Base-by-base conservation (phyloP, 2,888 invertebrate species). In the Phaonia tiefii region DNA sequence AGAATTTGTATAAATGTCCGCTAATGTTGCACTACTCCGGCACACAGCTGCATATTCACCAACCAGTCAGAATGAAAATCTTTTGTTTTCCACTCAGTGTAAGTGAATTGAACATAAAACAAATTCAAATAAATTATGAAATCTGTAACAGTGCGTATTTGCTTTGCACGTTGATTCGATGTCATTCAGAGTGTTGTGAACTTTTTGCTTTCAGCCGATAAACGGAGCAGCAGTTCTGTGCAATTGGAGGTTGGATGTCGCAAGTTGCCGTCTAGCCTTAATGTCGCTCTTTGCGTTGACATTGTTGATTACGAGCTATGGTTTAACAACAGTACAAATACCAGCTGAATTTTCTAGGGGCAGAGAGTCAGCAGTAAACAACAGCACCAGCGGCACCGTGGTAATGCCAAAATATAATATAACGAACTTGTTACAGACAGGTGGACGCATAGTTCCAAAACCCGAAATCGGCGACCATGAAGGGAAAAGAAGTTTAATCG, bases 291-390 rank as follows among this genome's bases (percentile, higher is more conserved):
- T 75, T 81, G 87, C 86, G 87, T 85, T 87, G 86, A 84, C 78
- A 54, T 66, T 88, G 84, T 86, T 87, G 88, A 87, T 87, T 87
- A 87, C 88, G 83, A 87, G 84, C 88, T 86, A 88, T 87, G 85
- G 78, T 54, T 78, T 75, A 54, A 75, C 70, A 51, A 73, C 75
- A 56, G 82, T 60, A 46, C 73, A 75, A 67, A 76, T 71, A 75
- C 73, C 73, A 70, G 65, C 56, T 75, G 79, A 44, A 66, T 58
- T 66, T 65, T 56, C 13, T 22, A 49, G 39, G 25, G 3, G 22
- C 13, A 54, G 13, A 44, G 37, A 20, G 67, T 54, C 42, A 25
- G 22, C 10, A 51, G 25, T 44, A 66, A 58, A 63, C 13, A 46
- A 42, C 31, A 66, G 31, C 11, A 56, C 37, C 66, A 67, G 0